Percentiles rank a stretch among this genome's conserved stretches.
These are phyloP conservation scores for Rhincodon typus DNA, from an alignment of 2,797 vertebrate species.

Conservation along the genomic window DNA sequence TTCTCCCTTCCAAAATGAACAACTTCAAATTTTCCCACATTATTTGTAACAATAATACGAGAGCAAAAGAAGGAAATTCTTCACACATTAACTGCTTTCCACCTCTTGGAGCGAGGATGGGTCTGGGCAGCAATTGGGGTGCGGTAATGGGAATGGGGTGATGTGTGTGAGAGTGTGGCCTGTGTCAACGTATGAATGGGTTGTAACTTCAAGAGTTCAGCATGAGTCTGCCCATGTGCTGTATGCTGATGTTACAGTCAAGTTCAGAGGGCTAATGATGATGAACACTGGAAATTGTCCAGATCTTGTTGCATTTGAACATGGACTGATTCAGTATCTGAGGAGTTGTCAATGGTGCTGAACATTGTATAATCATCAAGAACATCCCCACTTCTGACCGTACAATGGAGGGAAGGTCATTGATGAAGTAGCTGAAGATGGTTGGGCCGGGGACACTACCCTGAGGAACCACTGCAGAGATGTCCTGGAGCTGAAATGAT, in stretches of 20 bases:
- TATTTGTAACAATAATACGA: not conserved
- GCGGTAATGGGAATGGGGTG: not conserved
- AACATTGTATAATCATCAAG: too few relatives aligned
- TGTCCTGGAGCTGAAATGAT: too few relatives aligned
- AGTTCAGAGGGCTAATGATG: not conserved
- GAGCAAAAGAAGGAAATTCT: not conserved
- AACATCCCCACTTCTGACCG: too few relatives aligned
- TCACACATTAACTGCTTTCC: not conserved
- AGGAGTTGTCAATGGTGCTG: too few relatives aligned
- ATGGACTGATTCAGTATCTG: too few relatives aligned
- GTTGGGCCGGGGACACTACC: too few relatives aligned
- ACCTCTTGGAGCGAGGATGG: not conserved
- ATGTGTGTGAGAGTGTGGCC: not conserved
- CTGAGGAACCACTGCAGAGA: too few relatives aligned
- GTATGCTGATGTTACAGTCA: not conserved
- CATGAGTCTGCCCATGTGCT: not conserved
- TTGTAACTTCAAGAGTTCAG: not conserved
- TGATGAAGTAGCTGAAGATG: too few relatives aligned
- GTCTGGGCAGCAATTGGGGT: too few relatives aligned
- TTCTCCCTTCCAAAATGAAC: too few relatives aligned
- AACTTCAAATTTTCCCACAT: not conserved
- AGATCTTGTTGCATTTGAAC: too few relatives aligned
- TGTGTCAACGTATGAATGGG: not conserved
- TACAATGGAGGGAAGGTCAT: too few relatives aligned
- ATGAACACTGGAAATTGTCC: not conserved